A percentile compares a stretch with the other conserved stretches of the same genome.
phyloP scores from a whole-genome alignment of 2,797 vertebrate genomes.

The Sebastes itinus region DNA sequence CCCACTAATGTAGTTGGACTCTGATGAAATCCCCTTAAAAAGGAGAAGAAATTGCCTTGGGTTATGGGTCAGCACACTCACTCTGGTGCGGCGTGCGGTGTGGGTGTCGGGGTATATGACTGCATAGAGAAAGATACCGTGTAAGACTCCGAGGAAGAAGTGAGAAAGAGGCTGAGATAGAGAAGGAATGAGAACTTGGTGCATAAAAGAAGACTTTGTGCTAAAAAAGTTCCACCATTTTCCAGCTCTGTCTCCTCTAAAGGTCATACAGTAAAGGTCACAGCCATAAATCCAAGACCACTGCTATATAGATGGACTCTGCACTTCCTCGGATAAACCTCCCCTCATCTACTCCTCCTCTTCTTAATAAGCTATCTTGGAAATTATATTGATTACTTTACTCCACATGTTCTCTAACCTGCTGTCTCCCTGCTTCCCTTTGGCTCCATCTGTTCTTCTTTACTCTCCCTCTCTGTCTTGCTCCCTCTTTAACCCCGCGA shows the following conservation, averaged over 20 bases:
- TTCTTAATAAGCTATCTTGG: conserved; percentile 43
- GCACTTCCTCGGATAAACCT: conserved; percentile 44
- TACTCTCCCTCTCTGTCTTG: conserved; percentile 15
- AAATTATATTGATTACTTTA: conserved; percentile 50
- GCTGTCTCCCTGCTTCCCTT: conserved; percentile 33
- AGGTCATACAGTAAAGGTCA: conserved; percentile 80
- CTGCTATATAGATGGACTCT: conserved; percentile 53
- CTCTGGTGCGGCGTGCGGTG: conserved; percentile 16
- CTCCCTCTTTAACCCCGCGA: conserved; percentile 63
- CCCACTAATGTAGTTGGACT: conserved; percentile 84
- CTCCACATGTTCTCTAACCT: conserved; percentile 16
- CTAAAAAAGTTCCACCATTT: conserved; percentile 48
- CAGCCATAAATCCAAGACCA: conserved; percentile 72
- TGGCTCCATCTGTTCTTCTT: conserved; percentile 34
- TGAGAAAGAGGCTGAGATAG: conserved; percentile 10
- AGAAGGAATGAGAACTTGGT: conserved; percentile 53
- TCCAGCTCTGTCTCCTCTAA: conserved; percentile 69
- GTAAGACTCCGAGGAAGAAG: conserved; percentile 29
- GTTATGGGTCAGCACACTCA: conserved; percentile 81
- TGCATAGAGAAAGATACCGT: conserved; percentile 27
- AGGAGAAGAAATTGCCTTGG: conserved; percentile 82
- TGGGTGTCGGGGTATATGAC: conserved; percentile 23
- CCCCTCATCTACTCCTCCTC: conserved; percentile 28
- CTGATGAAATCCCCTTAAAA: conserved; percentile 85
- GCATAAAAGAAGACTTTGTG: conserved; percentile 48